Percentiles rank a stretch among this genome's conserved stretches.
Evolutionary conservation across 2,113 vertebrate species (phyloP).

Genomic region (Numenius arquata): DNA sequence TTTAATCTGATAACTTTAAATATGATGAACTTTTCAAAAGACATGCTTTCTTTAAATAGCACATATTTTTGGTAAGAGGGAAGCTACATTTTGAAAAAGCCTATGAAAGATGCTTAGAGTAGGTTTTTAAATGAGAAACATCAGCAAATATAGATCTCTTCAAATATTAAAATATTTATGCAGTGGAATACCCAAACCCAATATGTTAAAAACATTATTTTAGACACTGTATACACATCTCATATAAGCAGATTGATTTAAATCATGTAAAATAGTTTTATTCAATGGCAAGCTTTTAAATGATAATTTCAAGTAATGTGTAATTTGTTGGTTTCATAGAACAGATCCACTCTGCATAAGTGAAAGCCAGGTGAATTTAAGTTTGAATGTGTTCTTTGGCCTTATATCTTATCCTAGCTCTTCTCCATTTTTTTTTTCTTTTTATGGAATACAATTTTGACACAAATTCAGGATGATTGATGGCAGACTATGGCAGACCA

Average conservation of each 20-base stretch:
- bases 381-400: background rate
- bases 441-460: background rate
- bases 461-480: slow-evolving; percentile 6
- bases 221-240: background rate
- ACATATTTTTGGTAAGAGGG: background rate
- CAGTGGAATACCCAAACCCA: background rate
- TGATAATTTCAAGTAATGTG: background rate
- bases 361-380: slow-evolving; percentile 16
- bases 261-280: background rate
- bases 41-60: background rate
- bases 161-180: background rate
- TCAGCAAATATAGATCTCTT: background rate
- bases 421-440: background rate
- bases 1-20: background rate
- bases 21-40: background rate
- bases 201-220: background rate
- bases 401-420: background rate
- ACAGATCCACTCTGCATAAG: background rate
- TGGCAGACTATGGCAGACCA: background rate
- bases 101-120: background rate
- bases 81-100: background rate
- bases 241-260: background rate
- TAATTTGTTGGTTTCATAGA: background rate
- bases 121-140: background rate
- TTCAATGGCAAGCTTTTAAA: background rate